Percentiles rank a stretch among this genome's conserved stretches.
These are phyloP conservation scores for Poecilobothrus nobilitatus DNA, from an alignment of 2,888 invertebrate species.

Conservation along the genomic window DNA sequence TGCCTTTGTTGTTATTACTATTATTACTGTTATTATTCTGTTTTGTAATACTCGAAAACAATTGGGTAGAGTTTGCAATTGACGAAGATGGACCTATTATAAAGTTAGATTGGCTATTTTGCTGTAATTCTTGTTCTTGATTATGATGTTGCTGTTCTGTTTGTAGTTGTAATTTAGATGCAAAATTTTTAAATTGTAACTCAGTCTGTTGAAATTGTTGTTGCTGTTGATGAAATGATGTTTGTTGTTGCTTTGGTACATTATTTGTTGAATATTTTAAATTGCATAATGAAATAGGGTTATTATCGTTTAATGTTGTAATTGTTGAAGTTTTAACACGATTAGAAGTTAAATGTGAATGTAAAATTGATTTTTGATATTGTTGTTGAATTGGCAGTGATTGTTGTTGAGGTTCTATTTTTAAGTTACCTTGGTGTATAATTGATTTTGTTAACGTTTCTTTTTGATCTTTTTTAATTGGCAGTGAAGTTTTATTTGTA, in stretches of 20 bases:
- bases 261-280: conserved; percentile 19
- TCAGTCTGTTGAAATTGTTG: conserved; percentile 26
- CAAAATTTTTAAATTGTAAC: conserved; percentile 25
- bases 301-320: conserved; percentile 22
- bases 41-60: conserved; percentile 17
- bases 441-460: conserved; percentile 10
- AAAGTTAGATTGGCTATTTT: conserved; percentile 12
- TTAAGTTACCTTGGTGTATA: conserved; percentile 9
- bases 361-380: conserved; percentile 40
- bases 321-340: conserved; percentile 29
- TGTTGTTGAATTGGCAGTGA: conserved; percentile 20
- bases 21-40: conserved; percentile 21
- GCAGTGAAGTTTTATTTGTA: conserved; percentile 21
- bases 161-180: background rate
- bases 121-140: conserved; percentile 15
- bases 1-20: conserved; percentile 22
- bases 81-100: conserved; percentile 23
- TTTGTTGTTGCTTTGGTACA: conserved; percentile 20
- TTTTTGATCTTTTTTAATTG: background rate
- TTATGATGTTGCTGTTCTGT: background rate
- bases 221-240: conserved; percentile 23
- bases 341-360: conserved; percentile 42
- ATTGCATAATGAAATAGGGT: conserved; percentile 26
- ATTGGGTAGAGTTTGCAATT: conserved; percentile 23
- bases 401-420: background rate